Conservation (phyloP, 92 coral and sea anemone genomes). For the Umimayanthus kanabou region DNA sequence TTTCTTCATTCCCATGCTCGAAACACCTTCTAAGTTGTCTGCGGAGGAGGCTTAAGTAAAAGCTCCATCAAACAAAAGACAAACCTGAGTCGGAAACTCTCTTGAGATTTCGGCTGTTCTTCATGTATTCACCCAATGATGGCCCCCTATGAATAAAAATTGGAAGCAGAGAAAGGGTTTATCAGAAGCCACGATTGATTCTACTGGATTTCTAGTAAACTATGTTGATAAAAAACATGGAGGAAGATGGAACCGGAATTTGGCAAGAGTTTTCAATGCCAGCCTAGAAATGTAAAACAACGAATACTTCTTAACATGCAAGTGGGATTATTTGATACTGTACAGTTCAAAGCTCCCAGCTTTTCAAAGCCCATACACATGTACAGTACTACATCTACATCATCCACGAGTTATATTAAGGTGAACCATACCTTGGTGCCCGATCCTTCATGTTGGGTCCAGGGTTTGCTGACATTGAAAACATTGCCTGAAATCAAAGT, state of each 20-base stretch:
- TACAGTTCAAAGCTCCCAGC: no score
- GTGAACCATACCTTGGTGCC: slow-evolving; percentile 53
- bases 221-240: no score
- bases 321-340: no score
- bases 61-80: not conserved
- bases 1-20: not conserved
- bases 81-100: slow-evolving; percentile 77
- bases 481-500: slow-evolving; percentile 65
- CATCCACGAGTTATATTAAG: not conserved
- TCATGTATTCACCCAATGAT: slow-evolving; percentile 84
- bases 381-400: not conserved
- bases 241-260: no score
- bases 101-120: slow-evolving; percentile 87
- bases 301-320: no score
- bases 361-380: not conserved
- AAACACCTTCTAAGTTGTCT: no score
- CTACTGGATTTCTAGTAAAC: no score
- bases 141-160: slow-evolving; percentile 60
- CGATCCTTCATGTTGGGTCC: slow-evolving; percentile 51
- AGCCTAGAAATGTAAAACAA: no score
- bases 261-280: no score
- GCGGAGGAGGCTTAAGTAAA: not conserved
- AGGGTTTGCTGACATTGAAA: slow-evolving; percentile 76
- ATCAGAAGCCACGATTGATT: not conserved
- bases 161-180: not conserved